A percentile compares a stretch with the other conserved stretches of the same genome.
These are phyloP conservation scores for Strigops habroptila DNA, from an alignment of 2,113 vertebrate species.

Conservation along the genomic window DNA sequence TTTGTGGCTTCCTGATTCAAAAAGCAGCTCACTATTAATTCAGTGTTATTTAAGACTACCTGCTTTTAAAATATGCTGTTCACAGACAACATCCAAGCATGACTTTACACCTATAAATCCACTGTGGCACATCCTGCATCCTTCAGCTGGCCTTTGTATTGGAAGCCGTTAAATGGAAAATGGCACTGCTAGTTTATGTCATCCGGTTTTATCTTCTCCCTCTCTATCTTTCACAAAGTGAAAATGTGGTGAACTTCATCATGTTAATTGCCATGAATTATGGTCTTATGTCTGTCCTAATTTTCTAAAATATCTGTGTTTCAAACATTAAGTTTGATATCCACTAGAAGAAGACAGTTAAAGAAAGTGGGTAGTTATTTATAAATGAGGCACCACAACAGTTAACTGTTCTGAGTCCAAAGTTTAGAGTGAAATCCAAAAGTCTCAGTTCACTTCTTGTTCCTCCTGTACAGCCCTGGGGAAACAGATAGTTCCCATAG, in stretches of 20 bases:
- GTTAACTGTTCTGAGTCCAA: background rate
- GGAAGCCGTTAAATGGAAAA: background rate
- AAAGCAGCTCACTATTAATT: background rate
- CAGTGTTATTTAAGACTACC: background rate
- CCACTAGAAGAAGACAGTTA: background rate
- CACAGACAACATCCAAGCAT: background rate
- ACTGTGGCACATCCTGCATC: background rate
- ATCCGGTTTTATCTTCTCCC: background rate
- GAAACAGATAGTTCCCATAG: background rate
- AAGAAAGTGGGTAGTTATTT: background rate
- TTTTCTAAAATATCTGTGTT: background rate
- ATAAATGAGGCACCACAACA: background rate
- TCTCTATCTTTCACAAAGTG: background rate
- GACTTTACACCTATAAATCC: background rate
- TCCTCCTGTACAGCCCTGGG: background rate
- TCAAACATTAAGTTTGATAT: background rate
- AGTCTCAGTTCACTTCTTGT: background rate
- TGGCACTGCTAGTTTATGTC: background rate
- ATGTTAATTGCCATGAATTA: background rate
- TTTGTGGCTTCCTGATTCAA: background rate
- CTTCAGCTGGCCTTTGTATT: background rate
- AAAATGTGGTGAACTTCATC: background rate
- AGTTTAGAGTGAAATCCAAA: background rate
- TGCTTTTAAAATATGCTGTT: background rate
- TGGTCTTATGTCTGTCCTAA: background rate